Evolutionary conservation across 2,797 vertebrate genomes (phyloP), one percentile per base, ranked within the genome.

Genomic region (Molossus molossus): DNA sequence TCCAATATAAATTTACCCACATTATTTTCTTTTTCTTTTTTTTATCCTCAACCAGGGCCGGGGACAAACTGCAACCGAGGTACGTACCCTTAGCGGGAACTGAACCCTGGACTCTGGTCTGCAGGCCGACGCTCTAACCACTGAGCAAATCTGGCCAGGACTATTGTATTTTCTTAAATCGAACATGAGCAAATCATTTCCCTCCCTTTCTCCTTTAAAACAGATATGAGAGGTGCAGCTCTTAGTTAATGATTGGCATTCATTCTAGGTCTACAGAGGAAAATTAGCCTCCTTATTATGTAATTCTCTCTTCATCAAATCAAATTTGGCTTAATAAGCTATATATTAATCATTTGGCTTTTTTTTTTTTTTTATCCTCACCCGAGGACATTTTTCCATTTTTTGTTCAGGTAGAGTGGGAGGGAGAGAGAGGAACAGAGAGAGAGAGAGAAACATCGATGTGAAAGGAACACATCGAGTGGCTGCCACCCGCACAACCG

Each of bases 281-380:
- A 72, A 83, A 69, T 25, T 21, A 48, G 18, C 21, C 37, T 81
- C 23, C 1, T 84, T 2, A 57, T 76, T 83, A 69, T 6, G 50
- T 48, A 84, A 83, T 37, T 12, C 21, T 55, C 45, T 45, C 48
- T 27, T 2, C 18, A 75, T 86, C 33, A 76, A 77, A 53, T 77
- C 9, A 77, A 85, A 93, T 5, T 55, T 90, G 65, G 65, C 45
- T 89, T 76, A 75, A 92, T 73, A 77, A 91, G 2, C 73, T 53
- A 53, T 17, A 53, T 33, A 25, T 40, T 88, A 53, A 81, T 82
- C 25, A 45, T 27, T 45, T 69, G 20, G 0, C 12, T 70, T 93
- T 72, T 77, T 29, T 33, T 33, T 33, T 33, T 33, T 33, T 33
- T 33, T 33, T 33, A 33, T 33, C 33, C 33, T 33, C 33, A 33